Percentiles rank a stretch among this genome's conserved stretches.
phyloP scores from a whole-genome alignment of 1,140 invertebrate genomes.

The Euura saliciscinereae region DNA sequence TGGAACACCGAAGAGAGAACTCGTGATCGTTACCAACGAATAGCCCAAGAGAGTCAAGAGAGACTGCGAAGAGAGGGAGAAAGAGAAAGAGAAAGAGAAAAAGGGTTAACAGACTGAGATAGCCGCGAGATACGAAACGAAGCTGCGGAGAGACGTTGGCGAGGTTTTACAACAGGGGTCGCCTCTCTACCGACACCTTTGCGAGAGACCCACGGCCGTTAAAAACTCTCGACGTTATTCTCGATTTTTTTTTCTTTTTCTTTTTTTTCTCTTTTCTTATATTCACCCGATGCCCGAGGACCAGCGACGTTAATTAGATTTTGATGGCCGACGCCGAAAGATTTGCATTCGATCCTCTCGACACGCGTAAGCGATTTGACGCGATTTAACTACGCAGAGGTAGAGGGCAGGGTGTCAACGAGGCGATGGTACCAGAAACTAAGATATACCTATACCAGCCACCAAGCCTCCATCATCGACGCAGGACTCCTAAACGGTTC shows the following conservation, averaged over 20 bases:
- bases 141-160: slow-evolving; percentile 11
- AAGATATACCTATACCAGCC: too few species aligned
- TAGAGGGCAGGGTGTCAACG: too few species aligned
- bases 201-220: slow-evolving; percentile 36
- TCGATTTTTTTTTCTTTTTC: slow-evolving; percentile 24
- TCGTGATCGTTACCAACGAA: too few species aligned
- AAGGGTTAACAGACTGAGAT: slow-evolving; percentile 21
- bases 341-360: slow-evolving; percentile 47
- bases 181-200: slow-evolving; percentile 46
- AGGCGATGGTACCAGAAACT: too few species aligned
- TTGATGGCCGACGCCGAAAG: slow-evolving; percentile 52
- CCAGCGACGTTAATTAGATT: slow-evolving; percentile 52
- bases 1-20: too few species aligned
- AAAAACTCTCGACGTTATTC: slow-evolving; percentile 30
- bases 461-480: background rate
- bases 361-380: too few species aligned
- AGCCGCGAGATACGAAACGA: slow-evolving; percentile 20
- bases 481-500: slow-evolving; percentile 18
- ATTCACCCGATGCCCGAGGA: slow-evolving; percentile 30
- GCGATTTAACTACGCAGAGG: too few species aligned
- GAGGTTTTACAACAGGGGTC: slow-evolving; percentile 12
- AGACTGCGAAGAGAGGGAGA: slow-evolving; percentile 9
- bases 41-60: background rate
- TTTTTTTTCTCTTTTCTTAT: slow-evolving; percentile 21
- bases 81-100: slow-evolving; percentile 30